These are phyloP conservation scores for Thalassophryne amazonica DNA, from an alignment of 2,797 vertebrate species.

Conservation along the genomic window DNA sequence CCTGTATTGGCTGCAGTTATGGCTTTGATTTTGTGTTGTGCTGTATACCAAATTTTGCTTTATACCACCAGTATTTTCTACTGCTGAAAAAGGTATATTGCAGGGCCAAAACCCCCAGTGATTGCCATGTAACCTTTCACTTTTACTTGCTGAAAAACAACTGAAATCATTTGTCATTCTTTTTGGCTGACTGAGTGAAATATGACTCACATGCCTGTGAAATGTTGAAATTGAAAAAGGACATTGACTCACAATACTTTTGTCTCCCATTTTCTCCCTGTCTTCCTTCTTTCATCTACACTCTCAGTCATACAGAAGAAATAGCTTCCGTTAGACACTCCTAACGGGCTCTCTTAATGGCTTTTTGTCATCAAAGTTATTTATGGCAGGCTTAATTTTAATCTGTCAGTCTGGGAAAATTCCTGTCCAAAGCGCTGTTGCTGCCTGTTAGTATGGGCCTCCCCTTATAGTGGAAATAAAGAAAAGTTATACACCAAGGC, in stretches of 20 bases:
- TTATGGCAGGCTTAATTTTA: slow-evolving; percentile 75
- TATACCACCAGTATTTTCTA: slow-evolving; percentile 17
- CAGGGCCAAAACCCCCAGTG: slow-evolving; percentile 41
- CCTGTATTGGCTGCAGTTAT: neutral
- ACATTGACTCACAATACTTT: slow-evolving; percentile 44
- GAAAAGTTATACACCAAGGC: slow-evolving; percentile 33
- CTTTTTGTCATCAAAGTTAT: slow-evolving; percentile 74
- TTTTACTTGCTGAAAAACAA: slow-evolving; percentile 62
- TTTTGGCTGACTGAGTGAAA: slow-evolving; percentile 71
- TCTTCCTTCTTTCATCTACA: slow-evolving; percentile 25
- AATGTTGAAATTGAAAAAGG: slow-evolving; percentile 72
- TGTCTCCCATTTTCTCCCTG: slow-evolving; percentile 51
- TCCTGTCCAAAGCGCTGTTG: slow-evolving; percentile 33
- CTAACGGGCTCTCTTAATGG: slow-evolving; percentile 71
- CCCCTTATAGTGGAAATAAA: slow-evolving; percentile 31
- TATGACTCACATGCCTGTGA: slow-evolving; percentile 64
- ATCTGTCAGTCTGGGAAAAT: slow-evolving; percentile 64
- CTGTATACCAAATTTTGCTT: slow-evolving; percentile 32
- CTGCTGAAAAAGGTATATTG: slow-evolving; percentile 28
- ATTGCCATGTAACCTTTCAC: slow-evolving; percentile 68
- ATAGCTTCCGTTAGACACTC: slow-evolving; percentile 71
- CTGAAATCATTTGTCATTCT: slow-evolving; percentile 71
- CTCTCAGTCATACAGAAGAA: slow-evolving; percentile 64
- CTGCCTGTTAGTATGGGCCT: slow-evolving; percentile 32
- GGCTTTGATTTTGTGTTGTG: slow-evolving; percentile 12